Base-by-base conservation (phyloP, 2,797 vertebrate species). In the Zonotrichia albicollis region DNA sequence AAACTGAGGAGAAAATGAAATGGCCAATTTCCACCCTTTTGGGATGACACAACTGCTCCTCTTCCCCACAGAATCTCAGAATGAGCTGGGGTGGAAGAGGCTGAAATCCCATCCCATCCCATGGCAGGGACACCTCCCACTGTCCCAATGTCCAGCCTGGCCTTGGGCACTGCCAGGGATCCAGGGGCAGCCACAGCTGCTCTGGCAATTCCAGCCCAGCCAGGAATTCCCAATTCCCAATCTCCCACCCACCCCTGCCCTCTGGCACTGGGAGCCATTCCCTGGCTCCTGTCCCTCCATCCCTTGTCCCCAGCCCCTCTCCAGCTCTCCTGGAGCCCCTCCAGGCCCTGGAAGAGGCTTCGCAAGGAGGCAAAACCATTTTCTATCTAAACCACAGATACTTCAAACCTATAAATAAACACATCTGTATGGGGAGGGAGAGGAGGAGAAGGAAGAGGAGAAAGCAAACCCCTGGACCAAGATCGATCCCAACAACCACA, bases 321-420 rank as follows among this genome's bases (percentile, higher is more conserved):
- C 10, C 75, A 78, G 75, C 40, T 66, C 61, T 48, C 43, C 76
- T 57, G 53, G 34, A 67, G 76, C 29, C 22, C 76, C 62, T 46
- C 5, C 1, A 32, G 22, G 27, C 22, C 5, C n/a, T 55, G 21
- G 0, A 0, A 54, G 38, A 2, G 10, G 8, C 21, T 66, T 60
- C 77, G 48, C 20, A 38, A 48, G 16, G 30, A 36, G 27, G 5
- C 5, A 58, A 70, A 84, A 19, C 4, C 9, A 9, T 5, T 13
- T 32, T 5, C 1, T 13, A 4, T 7, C 5, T 7, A 34, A 58
- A 62, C 1, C 5, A 21, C 1, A 7, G 16, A 2, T 26, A 3
- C 21, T 45, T 84, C 11, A 11, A 71, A 40, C 13, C 32, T 3
- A 1, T 1, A 3, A 15, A 18, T 4, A n/a, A 71, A 61, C 20